Conservation (phyloP, 2,888 invertebrate genomes). For the Ennomos erosarius region DNA sequence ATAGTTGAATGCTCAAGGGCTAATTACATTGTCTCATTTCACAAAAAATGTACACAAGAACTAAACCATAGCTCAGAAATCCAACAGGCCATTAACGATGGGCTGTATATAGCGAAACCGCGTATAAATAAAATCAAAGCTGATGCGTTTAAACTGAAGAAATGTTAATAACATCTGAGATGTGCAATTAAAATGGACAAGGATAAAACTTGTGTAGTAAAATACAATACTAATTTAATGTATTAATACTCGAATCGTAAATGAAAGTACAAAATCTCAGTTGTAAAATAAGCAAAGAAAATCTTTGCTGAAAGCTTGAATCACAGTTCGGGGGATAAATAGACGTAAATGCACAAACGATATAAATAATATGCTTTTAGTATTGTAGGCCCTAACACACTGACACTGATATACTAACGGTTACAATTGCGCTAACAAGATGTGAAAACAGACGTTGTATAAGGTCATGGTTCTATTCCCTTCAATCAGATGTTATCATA, state of each 20-base stretch:
- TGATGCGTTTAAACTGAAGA: constrained; percentile 39
- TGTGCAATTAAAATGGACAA: constrained; percentile 42
- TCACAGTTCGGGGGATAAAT: constrained; percentile 1
- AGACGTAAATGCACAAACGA: background rate
- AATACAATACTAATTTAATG: constrained; percentile 13
- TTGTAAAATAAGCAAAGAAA: constrained; percentile 2
- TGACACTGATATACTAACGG: constrained; percentile 46
- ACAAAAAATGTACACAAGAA: constrained; percentile 36
- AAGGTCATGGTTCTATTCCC: constrained; percentile 60
- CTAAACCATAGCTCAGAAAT: constrained; percentile 41
- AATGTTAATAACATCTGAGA: constrained; percentile 39
- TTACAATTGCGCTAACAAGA: constrained; percentile 69
- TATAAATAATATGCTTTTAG: constrained; percentile 6
- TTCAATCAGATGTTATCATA: constrained; percentile 53
- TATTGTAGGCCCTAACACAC: constrained; percentile 27
- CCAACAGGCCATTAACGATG: constrained; percentile 51
- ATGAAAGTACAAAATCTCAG: constrained; percentile 4
- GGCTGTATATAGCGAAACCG: constrained; percentile 39
- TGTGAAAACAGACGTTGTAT: constrained; percentile 54
- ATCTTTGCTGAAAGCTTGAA: constrained; percentile 8
- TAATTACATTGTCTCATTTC: background rate
- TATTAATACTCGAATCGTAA: constrained; percentile 8
- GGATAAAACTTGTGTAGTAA: constrained; percentile 4
- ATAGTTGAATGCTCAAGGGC: too few relatives aligned
- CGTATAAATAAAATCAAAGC: constrained; percentile 50